Conservation (phyloP, 2,888 invertebrate species). For the Caenorhabditis zanzibari region DNA sequence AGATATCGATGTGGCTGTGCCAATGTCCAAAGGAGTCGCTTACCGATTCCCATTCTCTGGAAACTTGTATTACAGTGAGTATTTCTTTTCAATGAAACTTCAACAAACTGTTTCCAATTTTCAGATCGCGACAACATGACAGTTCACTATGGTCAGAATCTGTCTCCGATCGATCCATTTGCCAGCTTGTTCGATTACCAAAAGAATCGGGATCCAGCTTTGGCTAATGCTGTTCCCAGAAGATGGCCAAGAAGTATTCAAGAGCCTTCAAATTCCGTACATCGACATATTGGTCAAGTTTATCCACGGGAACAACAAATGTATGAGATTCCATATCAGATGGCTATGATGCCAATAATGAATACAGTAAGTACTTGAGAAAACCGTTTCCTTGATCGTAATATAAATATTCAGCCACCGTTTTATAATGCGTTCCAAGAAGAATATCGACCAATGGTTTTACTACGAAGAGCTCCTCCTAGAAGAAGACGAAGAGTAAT, state of each 20-base stretch:
- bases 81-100: background rate
- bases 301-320: background rate
- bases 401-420: slow-evolving; percentile 23
- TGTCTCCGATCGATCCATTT: slow-evolving; percentile 77
- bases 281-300: background rate
- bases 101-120: background rate
- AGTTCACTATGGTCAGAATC: slow-evolving; percentile 77
- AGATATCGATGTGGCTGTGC: slow-evolving; percentile 77
- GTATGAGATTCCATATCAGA: slow-evolving; percentile 37
- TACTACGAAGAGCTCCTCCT: slow-evolving; percentile 33
- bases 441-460: slow-evolving; percentile 19
- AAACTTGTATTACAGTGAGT: slow-evolving; percentile 76
- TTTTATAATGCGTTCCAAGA: slow-evolving; percentile 22
- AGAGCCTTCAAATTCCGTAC: background rate
- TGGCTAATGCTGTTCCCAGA: slow-evolving; percentile 53
- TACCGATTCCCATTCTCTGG: slow-evolving; percentile 78
- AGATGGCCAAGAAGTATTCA: slow-evolving; percentile 54
- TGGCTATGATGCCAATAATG: slow-evolving; percentile 47
- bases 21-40: slow-evolving; percentile 77
- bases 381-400: background rate
- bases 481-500: background rate
- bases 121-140: slow-evolving; percentile 78
- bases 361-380: slow-evolving; percentile 16
- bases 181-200: slow-evolving; percentile 75
- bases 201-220: slow-evolving; percentile 65